Conservation (phyloP, 2,113 vertebrate species). For the Mormoops blainvillei region DNA sequence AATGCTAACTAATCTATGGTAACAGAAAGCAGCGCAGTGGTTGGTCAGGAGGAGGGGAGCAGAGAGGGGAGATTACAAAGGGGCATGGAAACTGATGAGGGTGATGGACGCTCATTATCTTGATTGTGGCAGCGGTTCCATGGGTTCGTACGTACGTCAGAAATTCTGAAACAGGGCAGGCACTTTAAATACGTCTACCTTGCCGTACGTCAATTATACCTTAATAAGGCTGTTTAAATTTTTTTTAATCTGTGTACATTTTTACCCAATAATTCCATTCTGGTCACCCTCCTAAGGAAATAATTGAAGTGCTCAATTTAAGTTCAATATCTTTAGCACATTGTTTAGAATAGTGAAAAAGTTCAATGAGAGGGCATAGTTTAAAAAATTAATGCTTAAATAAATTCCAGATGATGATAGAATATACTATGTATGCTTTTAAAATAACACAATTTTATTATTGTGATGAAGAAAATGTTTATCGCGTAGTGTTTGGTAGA, state of each 20-base stretch:
- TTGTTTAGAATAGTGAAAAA: neutral
- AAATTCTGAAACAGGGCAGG: neutral
- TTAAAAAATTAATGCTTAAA: conserved; percentile 7
- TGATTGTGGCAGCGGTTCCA: neutral
- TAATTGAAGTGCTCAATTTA: conserved; percentile 9
- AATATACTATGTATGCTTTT: neutral
- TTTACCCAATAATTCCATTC: conserved; percentile 7
- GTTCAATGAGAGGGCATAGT: neutral
- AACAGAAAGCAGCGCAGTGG: neutral
- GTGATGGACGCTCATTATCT: neutral
- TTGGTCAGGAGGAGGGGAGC: neutral
- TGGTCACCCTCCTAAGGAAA: neutral
- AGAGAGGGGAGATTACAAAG: neutral
- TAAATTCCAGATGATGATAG: conserved; percentile 10
- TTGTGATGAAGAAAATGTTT: neutral
- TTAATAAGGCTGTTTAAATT: neutral
- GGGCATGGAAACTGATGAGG: neutral
- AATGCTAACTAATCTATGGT: neutral
- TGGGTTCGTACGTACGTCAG: neutral
- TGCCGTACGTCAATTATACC: neutral
- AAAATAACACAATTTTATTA: neutral
- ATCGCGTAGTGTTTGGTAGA: neutral
- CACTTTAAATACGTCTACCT: neutral
- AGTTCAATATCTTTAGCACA: neutral
- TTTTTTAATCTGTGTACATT: neutral